These are phyloP conservation scores for Scolanthus callimorphus DNA, from an alignment of 92 coral and sea anemone species.

Conservation along the genomic window DNA sequence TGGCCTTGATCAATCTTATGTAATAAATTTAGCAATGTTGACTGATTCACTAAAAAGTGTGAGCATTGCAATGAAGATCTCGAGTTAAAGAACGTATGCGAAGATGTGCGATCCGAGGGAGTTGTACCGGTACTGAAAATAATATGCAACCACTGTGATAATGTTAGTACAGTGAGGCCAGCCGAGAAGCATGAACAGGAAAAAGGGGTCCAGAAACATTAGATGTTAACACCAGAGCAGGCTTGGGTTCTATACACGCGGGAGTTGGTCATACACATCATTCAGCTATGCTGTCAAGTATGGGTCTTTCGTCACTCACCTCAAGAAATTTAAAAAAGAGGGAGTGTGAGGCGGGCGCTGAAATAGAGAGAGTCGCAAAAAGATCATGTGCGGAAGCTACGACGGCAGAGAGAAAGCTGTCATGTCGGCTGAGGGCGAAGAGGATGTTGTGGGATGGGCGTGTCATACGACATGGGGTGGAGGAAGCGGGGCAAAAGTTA, in stretches of 20 bases:
- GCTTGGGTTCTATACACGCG: conserved; percentile 2
- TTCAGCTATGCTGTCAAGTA: no score
- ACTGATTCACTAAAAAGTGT: no score
- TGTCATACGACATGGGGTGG: conserved; percentile 16
- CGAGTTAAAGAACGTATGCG: no score
- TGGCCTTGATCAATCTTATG: no score
- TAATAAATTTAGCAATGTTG: no score
- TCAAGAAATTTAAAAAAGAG: conserved; percentile 1
- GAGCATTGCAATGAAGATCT: not conserved
- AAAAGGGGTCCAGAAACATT: conserved; percentile 1
- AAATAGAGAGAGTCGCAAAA: conserved; percentile 10
- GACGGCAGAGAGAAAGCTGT: conserved; percentile 9
- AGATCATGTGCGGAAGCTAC: not conserved
- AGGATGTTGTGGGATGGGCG: no score
- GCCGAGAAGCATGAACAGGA: conserved; percentile 4
- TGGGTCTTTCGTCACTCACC: no score
- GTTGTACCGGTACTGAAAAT: no score
- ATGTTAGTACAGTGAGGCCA: conserved; percentile 1
- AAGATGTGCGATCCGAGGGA: no score
- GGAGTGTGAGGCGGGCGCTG: conserved; percentile 20
- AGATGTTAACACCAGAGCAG: conserved; percentile 1
- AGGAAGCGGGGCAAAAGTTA: conserved; percentile 6
- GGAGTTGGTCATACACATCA: conserved; percentile 14
- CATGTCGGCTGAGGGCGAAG: no score
- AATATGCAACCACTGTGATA: no score